A percentile compares a stretch with the other conserved stretches of the same genome.
Evolutionary conservation across 2,888 invertebrate genomes (phyloP).

Genomic region (Margaritifera margaritifera): DNA sequence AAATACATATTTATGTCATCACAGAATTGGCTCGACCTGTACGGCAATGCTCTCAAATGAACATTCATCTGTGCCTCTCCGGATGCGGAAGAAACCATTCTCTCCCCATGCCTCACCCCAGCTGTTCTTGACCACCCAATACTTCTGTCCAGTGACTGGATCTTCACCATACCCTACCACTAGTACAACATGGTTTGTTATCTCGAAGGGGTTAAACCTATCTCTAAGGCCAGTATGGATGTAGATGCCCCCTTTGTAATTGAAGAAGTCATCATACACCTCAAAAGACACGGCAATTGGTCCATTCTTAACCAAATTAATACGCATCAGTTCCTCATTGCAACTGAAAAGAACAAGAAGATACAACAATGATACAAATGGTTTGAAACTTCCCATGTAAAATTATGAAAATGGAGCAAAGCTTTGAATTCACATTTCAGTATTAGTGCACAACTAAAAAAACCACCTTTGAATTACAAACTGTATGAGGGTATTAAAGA

Average conservation of each 20-base stretch:
- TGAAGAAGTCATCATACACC: constrained; percentile 71
- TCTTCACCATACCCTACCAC: constrained; percentile 74
- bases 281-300: constrained; percentile 74
- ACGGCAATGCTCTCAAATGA: constrained; percentile 66
- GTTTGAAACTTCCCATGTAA: too few relatives aligned
- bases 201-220: constrained; percentile 72
- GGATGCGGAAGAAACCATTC: constrained; percentile 65
- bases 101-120: constrained; percentile 68
- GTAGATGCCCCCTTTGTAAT: constrained; percentile 72
- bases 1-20: neutral
- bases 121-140: constrained; percentile 71
- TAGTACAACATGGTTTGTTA: constrained; percentile 74
- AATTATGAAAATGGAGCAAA: too few relatives aligned
- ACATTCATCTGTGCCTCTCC: constrained; percentile 64
- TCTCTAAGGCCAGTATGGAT: constrained; percentile 67
- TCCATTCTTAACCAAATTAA: constrained; percentile 71
- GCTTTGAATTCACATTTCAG: too few relatives aligned
- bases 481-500: neutral
- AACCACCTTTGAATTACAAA: neutral
- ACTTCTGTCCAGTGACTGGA: constrained; percentile 54
- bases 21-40: neutral
- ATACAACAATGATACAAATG: too few relatives aligned
- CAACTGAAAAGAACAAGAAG: constrained; percentile 43
- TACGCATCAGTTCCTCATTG: constrained; percentile 73
- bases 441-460: too few relatives aligned